These are phyloP conservation scores for Brachionus paranguensis DNA, from an alignment of 1,140 invertebrate genomes.

Conservation along the genomic window DNA sequence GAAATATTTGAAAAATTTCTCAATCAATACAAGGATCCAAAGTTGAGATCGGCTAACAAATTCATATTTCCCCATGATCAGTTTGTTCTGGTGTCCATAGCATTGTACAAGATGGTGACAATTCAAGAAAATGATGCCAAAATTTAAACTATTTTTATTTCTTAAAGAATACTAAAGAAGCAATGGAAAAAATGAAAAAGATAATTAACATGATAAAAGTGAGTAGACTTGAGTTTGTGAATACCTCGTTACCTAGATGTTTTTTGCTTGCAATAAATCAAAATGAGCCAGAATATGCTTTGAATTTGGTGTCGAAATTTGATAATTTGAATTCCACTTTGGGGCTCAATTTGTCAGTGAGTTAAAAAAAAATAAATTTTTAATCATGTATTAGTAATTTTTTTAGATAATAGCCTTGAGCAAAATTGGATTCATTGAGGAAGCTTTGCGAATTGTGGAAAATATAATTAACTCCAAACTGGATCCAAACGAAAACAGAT, in stretches of 20 bases:
- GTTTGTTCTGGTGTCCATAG: not conserved
- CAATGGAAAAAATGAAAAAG: not conserved
- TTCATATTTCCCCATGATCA: conserved; percentile 22
- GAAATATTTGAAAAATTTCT: conserved; percentile 10
- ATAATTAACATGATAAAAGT: not conserved
- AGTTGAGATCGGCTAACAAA: not conserved
- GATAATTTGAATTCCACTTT: conserved; percentile 5
- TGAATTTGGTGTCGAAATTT: conserved; percentile 17
- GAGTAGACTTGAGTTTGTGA: not conserved
- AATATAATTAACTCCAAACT: conserved; percentile 6
- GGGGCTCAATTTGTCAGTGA: conserved; percentile 22
- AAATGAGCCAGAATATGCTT: conserved; percentile 27
- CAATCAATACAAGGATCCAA: not conserved
- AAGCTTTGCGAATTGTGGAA: conserved; percentile 4
- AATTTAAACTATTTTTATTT: not conserved
- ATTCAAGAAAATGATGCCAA: not conserved
- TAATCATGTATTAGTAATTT: not conserved
- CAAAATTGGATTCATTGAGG: conserved; percentile 27
- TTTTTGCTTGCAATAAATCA: not conserved
- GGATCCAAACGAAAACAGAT: not conserved
- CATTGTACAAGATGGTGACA: not conserved
- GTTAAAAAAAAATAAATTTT: not conserved
- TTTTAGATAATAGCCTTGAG: conserved; percentile 5
- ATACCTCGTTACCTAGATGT: conserved; percentile 23
- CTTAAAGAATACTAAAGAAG: not conserved